These are phyloP conservation scores for Chinchilla lanigera DNA, from an alignment of 2,113 vertebrate genomes.

Conservation along the genomic window DNA sequence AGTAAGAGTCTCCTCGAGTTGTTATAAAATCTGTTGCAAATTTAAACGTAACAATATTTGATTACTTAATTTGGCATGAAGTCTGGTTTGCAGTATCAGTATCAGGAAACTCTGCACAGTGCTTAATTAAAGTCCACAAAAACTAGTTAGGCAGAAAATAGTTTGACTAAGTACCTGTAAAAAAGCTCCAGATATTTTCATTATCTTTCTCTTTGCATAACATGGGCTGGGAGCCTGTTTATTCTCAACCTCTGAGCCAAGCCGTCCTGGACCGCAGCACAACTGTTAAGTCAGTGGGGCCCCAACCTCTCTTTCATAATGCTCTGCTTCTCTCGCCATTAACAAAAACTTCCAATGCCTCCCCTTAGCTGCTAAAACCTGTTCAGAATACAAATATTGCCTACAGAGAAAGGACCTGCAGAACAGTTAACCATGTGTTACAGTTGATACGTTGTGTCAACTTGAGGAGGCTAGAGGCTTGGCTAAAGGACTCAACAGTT, in stretches of 20 bases:
- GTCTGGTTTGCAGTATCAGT: not conserved
- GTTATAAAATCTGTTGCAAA: slow-evolving; percentile 40
- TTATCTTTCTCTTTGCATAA: not conserved
- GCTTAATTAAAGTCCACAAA: slow-evolving; percentile 33
- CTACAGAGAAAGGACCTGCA: not conserved
- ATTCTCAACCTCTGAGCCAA: not conserved
- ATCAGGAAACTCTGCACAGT: slow-evolving; percentile 28
- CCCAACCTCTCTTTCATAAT: not conserved
- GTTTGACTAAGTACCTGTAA: not conserved
- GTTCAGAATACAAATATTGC: not conserved
- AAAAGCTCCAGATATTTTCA: not conserved
- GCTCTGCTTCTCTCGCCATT: not conserved
- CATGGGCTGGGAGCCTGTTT: not conserved
- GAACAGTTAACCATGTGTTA: not conserved
- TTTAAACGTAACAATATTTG: slow-evolving; percentile 58
- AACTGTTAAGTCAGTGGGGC: not conserved
- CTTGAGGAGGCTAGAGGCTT: too few relatives aligned
- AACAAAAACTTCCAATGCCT: not conserved
- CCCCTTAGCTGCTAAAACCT: not conserved
- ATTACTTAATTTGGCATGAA: slow-evolving; percentile 52
- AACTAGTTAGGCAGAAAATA: slow-evolving; percentile 52
- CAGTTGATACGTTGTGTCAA: too few relatives aligned
- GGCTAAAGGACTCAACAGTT: too few relatives aligned
- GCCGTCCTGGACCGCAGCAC: not conserved
- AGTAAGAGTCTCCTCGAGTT: not conserved